These are phyloP conservation scores for Thamnophis elegans DNA, from an alignment of 2,797 vertebrate genomes.

Conservation along the genomic window DNA sequence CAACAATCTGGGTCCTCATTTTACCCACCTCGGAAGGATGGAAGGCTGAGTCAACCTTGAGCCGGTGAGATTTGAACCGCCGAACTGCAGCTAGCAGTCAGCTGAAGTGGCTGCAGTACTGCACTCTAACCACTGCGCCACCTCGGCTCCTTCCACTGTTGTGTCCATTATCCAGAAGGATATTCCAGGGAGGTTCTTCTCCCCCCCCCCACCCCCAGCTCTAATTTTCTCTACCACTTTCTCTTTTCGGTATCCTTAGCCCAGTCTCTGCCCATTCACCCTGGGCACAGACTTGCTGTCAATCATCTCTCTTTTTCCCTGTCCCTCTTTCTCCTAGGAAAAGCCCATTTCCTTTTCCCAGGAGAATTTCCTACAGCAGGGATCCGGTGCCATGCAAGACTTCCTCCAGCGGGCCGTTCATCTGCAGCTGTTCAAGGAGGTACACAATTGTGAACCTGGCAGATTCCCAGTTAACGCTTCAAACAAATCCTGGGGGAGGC, in stretches of 20 bases:
- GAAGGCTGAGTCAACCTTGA: too few species aligned
- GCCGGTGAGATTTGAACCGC: too few species aligned
- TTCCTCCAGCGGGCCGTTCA: constrained; percentile 84
- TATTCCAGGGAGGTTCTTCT: neutral
- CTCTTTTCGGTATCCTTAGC: neutral
- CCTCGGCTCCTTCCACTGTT: too few species aligned
- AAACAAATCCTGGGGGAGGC: neutral
- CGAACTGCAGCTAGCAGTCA: too few species aligned
- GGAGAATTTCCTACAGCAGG: constrained; percentile 81
- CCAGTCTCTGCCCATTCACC: neutral
- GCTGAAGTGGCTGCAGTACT: too few species aligned
- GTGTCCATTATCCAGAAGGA: neutral
- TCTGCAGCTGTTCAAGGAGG: constrained; percentile 90
- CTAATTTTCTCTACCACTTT: neutral
- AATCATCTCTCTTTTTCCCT: neutral
- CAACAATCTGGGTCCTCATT: too few species aligned
- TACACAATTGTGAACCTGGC: constrained; percentile 30
- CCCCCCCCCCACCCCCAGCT: neutral
- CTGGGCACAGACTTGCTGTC: neutral
- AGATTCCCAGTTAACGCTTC: neutral
- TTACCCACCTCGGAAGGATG: too few species aligned
- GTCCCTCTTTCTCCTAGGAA: constrained; percentile 65
- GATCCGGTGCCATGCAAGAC: constrained; percentile 75
- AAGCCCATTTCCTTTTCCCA: constrained; percentile 77
- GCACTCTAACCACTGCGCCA: too few species aligned